These are phyloP conservation scores for Sebastes itinus DNA, from an alignment of 2,797 vertebrate species.

Conservation along the genomic window DNA sequence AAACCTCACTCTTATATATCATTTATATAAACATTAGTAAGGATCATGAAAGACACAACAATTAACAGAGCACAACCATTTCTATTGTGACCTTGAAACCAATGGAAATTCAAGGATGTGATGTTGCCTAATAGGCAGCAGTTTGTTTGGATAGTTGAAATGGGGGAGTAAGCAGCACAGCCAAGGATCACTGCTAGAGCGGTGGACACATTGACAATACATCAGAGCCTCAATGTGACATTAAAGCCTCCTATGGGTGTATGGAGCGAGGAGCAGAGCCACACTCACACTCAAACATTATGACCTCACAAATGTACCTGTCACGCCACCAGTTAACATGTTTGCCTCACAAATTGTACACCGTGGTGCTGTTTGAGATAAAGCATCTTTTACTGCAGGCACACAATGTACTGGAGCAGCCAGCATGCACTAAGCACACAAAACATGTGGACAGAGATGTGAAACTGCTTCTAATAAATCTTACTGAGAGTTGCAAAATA, in stretches of 20 bases:
- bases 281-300: background rate
- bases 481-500: background rate
- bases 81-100: background rate
- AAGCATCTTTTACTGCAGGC: background rate
- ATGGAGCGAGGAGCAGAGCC: background rate
- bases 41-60: background rate
- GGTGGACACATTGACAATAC: background rate
- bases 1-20: background rate
- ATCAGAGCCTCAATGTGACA: slow-evolving; percentile 26
- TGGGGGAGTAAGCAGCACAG: background rate
- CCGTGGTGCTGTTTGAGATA: background rate
- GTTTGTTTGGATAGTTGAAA: background rate
- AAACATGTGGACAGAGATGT: background rate
- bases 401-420: background rate
- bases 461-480: background rate
- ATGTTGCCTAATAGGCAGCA: background rate
- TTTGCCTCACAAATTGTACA: background rate
- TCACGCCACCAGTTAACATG: background rate
- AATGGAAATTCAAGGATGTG: slow-evolving; percentile 1
- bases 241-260: background rate
- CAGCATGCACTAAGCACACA: background rate
- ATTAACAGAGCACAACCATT: background rate
- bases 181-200: slow-evolving; percentile 15
- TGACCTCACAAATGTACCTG: background rate
- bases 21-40: background rate